A percentile compares a stretch with the other conserved stretches of the same genome.
phyloP scores from a whole-genome alignment of 1,140 invertebrate genomes.

The Drosophila eugracilis region DNA sequence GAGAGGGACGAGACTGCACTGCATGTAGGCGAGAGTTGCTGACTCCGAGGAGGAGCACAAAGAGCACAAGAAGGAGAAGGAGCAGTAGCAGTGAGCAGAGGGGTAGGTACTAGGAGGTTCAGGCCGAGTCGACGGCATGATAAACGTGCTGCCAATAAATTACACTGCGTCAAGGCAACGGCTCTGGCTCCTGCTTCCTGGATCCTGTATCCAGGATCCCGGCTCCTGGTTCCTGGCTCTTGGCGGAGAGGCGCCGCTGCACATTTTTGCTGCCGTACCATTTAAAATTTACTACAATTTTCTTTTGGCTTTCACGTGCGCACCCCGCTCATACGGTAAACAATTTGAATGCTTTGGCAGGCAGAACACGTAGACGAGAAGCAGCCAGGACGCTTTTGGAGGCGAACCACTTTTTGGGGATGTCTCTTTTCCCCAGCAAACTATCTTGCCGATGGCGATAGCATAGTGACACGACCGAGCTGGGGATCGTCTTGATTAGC shows the following conservation, averaged over 20 bases:
- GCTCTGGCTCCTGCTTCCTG: slow-evolving; percentile 24
- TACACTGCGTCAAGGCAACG: slow-evolving; percentile 78
- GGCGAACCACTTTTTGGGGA: slow-evolving; percentile 20
- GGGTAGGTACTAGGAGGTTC: slow-evolving; percentile 10
- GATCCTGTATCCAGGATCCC: slow-evolving; percentile 17
- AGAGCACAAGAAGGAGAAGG: background rate
- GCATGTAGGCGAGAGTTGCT: slow-evolving; percentile 32
- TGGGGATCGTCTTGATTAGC: background rate
- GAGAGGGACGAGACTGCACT: slow-evolving; percentile 7
- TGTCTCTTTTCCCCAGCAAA: slow-evolving; percentile 33
- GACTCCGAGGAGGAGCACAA: slow-evolving; percentile 18
- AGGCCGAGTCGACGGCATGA: slow-evolving; percentile 72
- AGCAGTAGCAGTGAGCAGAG: slow-evolving; percentile 1
- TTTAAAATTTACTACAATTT: slow-evolving; percentile 84
- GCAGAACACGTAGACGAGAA: slow-evolving; percentile 68
- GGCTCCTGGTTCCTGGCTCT: slow-evolving; percentile 12
- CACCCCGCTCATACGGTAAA: slow-evolving; percentile 76
- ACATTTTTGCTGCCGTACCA: slow-evolving; percentile 79
- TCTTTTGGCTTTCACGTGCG: slow-evolving; percentile 79
- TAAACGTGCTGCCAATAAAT: slow-evolving; percentile 84
- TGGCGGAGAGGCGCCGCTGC: slow-evolving; percentile 25
- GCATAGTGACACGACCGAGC: slow-evolving; percentile 35
- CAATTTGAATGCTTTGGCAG: slow-evolving; percentile 81
- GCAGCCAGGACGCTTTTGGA: slow-evolving; percentile 21
- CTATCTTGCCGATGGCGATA: slow-evolving; percentile 26